A percentile compares a stretch with the other conserved stretches of the same genome.
phyloP scores from a whole-genome alignment of 2,888 invertebrate genomes.

The Bombyx huttoni region DNA sequence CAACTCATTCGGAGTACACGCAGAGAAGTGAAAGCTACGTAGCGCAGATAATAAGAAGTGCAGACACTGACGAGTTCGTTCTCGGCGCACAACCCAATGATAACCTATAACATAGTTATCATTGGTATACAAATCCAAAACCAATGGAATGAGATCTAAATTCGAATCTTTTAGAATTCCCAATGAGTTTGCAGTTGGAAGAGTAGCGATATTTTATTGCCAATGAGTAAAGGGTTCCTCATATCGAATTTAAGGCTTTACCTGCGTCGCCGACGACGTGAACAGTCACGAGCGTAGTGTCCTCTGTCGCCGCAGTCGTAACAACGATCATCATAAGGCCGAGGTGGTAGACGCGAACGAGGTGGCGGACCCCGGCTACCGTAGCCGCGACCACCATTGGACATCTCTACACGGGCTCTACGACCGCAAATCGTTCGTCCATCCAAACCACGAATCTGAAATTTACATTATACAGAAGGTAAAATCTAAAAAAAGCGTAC shows the following conservation, averaged over 20 bases:
- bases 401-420: slow-evolving; percentile 91
- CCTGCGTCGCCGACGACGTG: slow-evolving; percentile 77
- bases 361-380: slow-evolving; percentile 74
- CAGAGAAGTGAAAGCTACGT: slow-evolving; percentile 69
- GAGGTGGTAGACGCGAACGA: slow-evolving; percentile 76
- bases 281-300: slow-evolving; percentile 93
- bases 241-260: slow-evolving; percentile 12
- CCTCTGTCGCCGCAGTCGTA: slow-evolving; percentile 96
- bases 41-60: slow-evolving; percentile 72
- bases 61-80: slow-evolving; percentile 68
- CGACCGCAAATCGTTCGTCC: slow-evolving; percentile 90
- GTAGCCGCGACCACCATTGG: slow-evolving; percentile 83
- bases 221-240: not conserved
- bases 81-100: slow-evolving; percentile 74
- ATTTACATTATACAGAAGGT: not conserved
- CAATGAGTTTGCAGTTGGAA: not conserved
- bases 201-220: not conserved
- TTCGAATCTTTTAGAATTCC: not conserved
- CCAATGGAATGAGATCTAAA: slow-evolving; percentile 50
- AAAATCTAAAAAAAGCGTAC: too few relatives aligned
- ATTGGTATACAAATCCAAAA: slow-evolving; percentile 63
- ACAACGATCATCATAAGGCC: slow-evolving; percentile 92
- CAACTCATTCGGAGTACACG: slow-evolving; percentile 62
- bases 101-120: slow-evolving; percentile 74
- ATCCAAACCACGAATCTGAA: slow-evolving; percentile 74